phyloP scores from a whole-genome alignment of 2,888 invertebrate genomes.

The Cataglyphis rosenhaueri region DNA sequence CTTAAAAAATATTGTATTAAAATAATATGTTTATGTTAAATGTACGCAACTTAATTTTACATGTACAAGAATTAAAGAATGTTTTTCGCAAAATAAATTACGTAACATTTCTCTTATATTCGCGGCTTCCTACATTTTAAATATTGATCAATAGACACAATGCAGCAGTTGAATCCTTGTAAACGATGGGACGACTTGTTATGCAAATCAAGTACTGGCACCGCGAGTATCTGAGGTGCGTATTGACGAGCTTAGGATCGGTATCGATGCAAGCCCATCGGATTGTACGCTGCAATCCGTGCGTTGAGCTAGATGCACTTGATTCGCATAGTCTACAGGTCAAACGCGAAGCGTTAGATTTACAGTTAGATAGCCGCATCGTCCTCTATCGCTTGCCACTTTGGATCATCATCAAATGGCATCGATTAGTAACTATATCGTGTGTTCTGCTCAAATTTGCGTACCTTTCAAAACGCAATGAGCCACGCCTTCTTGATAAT shows the following conservation, averaged over 20 bases:
- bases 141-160: slow-evolving; percentile 44
- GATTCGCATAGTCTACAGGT: slow-evolving; percentile 53
- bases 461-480: not conserved
- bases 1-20: not conserved
- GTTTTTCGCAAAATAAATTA: not conserved
- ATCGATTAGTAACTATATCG: slow-evolving; percentile 64
- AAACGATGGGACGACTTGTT: slow-evolving; percentile 64
- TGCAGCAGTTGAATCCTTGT: slow-evolving; percentile 10
- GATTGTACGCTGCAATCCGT: slow-evolving; percentile 35
- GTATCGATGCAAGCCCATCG: slow-evolving; percentile 47
- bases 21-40: not conserved
- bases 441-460: not conserved
- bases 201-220: slow-evolving; percentile 66
- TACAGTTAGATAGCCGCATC: slow-evolving; percentile 75
- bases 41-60: not conserved
- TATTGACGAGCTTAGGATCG: slow-evolving; percentile 50
- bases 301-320: slow-evolving; percentile 47
- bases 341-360: slow-evolving; percentile 72
- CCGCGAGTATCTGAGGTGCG: slow-evolving; percentile 51
- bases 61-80: not conserved
- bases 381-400: slow-evolving; percentile 49
- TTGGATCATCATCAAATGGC: slow-evolving; percentile 60
- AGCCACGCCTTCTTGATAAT: not conserved
- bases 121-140: slow-evolving; percentile 21
- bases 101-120: slow-evolving; percentile 6